Percentiles rank a stretch among this genome's conserved stretches.
Evolutionary conservation across 2,113 vertebrate genomes (phyloP).

Genomic region (Lanius collurio): DNA sequence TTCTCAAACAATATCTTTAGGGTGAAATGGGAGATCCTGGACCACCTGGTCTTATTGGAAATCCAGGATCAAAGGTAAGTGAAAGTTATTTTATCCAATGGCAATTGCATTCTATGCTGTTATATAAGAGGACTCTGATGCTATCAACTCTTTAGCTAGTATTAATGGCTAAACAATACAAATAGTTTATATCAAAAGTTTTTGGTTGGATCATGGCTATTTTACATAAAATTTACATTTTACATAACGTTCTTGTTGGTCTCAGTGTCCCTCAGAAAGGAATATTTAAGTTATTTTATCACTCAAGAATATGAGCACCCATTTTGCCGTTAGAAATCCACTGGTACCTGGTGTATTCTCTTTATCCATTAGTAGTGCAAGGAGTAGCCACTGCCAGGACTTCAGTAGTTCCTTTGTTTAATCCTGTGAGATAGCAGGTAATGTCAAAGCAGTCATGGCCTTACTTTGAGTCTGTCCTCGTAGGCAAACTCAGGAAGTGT

Average conservation of each 20-base stretch:
- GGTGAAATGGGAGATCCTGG: constrained; percentile 83
- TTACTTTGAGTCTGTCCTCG: not conserved
- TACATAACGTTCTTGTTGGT: not conserved
- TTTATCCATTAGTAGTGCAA: not conserved
- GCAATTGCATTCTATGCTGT: not conserved
- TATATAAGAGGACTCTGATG: not conserved
- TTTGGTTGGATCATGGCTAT: not conserved
- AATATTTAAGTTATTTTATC: not conserved
- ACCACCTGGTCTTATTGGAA: constrained; percentile 79
- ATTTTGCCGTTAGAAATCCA: not conserved
- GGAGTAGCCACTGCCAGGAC: not conserved
- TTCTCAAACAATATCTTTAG: constrained; percentile 40
- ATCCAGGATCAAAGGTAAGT: constrained; percentile 83
- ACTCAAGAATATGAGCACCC: not conserved
- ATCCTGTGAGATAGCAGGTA: not conserved
- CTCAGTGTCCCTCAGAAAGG: not conserved
- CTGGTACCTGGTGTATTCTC: not conserved
- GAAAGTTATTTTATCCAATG: not conserved
- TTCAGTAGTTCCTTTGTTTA: not conserved
- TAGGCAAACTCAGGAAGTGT: not conserved
- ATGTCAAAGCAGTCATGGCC: not conserved
- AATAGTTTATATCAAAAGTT: not conserved
- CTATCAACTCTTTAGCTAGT: not conserved
- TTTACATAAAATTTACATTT: not conserved
- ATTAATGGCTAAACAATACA: not conserved